Evolutionary conservation across 2,888 invertebrate genomes (phyloP), one percentile per base, ranked within the genome.

Genomic region (Leptodirus hochenwartii): DNA sequence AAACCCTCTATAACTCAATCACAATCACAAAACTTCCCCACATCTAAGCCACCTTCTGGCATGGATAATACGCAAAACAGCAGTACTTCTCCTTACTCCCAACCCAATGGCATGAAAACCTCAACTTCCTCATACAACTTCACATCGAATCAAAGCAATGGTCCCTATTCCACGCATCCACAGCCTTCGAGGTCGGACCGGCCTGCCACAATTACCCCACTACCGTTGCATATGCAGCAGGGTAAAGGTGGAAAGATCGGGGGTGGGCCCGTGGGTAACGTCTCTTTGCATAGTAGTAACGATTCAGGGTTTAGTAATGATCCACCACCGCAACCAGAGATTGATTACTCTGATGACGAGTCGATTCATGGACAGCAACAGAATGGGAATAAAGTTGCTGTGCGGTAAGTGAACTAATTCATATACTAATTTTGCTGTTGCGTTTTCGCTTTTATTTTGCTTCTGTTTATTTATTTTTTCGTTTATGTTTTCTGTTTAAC

Each of bases 221-320:
- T 48, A 29, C 56, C 53, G 30, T 36, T 41, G 15, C n/a, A n/a
- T n/a, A n/a, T n/a, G n/a, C 43, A 44, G 38, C 37, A 36, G 8
- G 42, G 37, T 25, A 42, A 37, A 34, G 42, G 40, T 10, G 47
- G 49, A 12, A 55, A 51, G 41, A 53, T 52, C 25, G 54, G 53
- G 40, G 52, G 38, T 50, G 54, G 52, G 33, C 54, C 57, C 14
- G 72, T 71, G 25, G 75, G 75, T 34, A 76, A 74, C 49, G 69
- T 73, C 2, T 84, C 82, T 22, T 66, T 87, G 41, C 85, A 87
- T 54, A 84, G 84, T 56, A 84, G 84, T 51, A 87, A 87, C 54
- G 87, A 87, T 56, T 85, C 84, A 42, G 87, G 87, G 10, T 87
- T 87, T 54, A 82, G 85, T 46, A 85, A 87, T 50, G 87, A 87